Evolutionary conservation across 2,113 vertebrate genomes (phyloP).

Genomic region (Murina feae): DNA sequence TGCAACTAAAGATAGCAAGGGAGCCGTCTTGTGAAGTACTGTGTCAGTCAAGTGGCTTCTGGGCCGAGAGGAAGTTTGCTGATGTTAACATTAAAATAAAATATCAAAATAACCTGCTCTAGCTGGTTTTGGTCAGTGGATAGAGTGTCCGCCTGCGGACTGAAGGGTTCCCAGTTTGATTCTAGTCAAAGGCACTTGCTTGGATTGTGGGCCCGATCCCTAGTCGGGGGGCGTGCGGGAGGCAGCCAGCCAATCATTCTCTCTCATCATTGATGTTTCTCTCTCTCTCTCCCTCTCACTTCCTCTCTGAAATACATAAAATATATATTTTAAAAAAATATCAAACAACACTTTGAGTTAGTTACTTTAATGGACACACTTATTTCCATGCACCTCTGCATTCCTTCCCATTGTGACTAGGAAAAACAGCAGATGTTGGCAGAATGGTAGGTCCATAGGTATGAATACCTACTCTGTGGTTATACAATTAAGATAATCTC

Average conservation of each 20-base stretch:
- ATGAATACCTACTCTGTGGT: background rate
- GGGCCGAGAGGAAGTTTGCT: background rate
- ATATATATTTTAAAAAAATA: too few relatives aligned
- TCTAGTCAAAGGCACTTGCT: too few relatives aligned
- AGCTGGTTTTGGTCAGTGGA: too few relatives aligned
- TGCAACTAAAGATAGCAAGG: slow-evolving; percentile 42
- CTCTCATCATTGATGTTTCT: too few relatives aligned
- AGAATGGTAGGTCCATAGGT: background rate
- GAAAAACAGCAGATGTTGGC: background rate
- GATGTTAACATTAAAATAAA: background rate
- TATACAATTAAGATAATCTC: background rate
- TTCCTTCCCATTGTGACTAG: background rate
- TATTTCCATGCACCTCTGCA: background rate
- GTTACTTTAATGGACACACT: background rate
- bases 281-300: too few relatives aligned
- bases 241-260: too few relatives aligned
- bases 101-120: background rate
- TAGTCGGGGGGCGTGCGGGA: too few relatives aligned
- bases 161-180: too few relatives aligned
- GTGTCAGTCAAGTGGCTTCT: slow-evolving; percentile 21
- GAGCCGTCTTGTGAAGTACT: slow-evolving; percentile 53
- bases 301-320: too few relatives aligned
- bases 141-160: too few relatives aligned
- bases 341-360: background rate
- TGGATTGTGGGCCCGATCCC: too few relatives aligned